These are phyloP conservation scores for Thaumetopoea pityocampa DNA, from an alignment of 1,140 invertebrate genomes.

Conservation along the genomic window DNA sequence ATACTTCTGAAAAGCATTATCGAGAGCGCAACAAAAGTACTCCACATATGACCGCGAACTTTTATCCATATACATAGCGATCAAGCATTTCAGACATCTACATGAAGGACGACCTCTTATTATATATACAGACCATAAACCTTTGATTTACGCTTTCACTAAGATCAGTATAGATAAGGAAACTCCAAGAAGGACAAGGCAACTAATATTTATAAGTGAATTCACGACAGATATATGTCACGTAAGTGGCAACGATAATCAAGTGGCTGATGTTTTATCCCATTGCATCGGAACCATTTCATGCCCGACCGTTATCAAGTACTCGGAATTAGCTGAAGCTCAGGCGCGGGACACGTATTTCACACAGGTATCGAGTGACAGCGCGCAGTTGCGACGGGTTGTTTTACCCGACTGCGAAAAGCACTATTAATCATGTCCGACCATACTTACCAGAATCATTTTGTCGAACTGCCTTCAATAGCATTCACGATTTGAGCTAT, in stretches of 20 bases:
- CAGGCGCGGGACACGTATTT: background rate
- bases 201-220: conserved; percentile 7
- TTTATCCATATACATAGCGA: conserved; percentile 1
- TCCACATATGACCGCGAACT: conserved; percentile 12
- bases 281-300: conserved; percentile 4
- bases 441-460: background rate
- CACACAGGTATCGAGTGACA: background rate
- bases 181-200: background rate
- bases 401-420: background rate
- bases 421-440: background rate
- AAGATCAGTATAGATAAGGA: conserved; percentile 1
- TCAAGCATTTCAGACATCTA: conserved; percentile 7
- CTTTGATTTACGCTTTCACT: conserved; percentile 2
- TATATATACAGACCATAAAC: conserved; percentile 12
- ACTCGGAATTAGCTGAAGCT: background rate
- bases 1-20: conserved; percentile 9
- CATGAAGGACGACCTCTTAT: conserved; percentile 5
- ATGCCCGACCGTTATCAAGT: conserved; percentile 1
- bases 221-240: conserved; percentile 13
- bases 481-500: background rate
- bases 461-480: background rate
- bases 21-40: conserved; percentile 2
- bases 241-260: conserved; percentile 4
- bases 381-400: background rate
- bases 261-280: conserved; percentile 10